Conservation (phyloP, 2,797 vertebrate species). For the Lagodon rhomboides region DNA sequence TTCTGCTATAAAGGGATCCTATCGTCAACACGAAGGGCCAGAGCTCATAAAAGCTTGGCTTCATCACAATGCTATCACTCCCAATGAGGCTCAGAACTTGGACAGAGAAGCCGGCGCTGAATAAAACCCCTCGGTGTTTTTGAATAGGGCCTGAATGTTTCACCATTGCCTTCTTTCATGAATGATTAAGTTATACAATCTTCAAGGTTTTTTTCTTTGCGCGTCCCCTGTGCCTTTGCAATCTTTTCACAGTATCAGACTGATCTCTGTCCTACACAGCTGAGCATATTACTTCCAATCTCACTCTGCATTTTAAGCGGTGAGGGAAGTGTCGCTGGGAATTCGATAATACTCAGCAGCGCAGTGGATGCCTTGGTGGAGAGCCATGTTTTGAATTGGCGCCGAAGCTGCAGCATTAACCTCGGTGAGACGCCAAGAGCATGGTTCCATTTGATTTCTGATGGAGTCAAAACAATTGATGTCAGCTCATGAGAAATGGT, state of each 20-base stretch:
- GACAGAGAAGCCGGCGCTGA: conserved; percentile 40
- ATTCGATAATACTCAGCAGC: conserved; percentile 65
- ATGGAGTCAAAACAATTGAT: conserved; percentile 78
- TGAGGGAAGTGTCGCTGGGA: conserved; percentile 72
- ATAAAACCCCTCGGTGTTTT: conserved; percentile 58
- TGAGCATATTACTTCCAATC: conserved; percentile 64
- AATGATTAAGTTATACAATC: conserved; percentile 79
- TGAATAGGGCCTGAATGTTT: conserved; percentile 65
- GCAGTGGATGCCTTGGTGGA: conserved; percentile 63
- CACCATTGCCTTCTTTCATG: conserved; percentile 67
- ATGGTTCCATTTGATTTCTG: conserved; percentile 73
- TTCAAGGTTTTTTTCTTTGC: conserved; percentile 46
- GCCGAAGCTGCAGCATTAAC: conserved; percentile 66
- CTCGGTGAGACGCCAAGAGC: conserved; percentile 61
- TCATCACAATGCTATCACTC: conserved; percentile 60
- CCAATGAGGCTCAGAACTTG: conserved; percentile 66
- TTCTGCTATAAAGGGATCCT: conserved; percentile 71
- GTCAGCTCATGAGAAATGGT: conserved; percentile 65
- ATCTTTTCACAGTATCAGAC: conserved; percentile 65
- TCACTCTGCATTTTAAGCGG: conserved; percentile 60
- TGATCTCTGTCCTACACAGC: conserved; percentile 68
- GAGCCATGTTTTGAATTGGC: conserved; percentile 77
- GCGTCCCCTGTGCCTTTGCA: conserved; percentile 66
- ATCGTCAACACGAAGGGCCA: conserved; percentile 60
- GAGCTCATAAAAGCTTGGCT: conserved; percentile 74